Percentiles rank a stretch among this genome's conserved stretches.
These are phyloP conservation scores for Brachionus calyciflorus DNA, from an alignment of 1,140 invertebrate species.

Conservation along the genomic window DNA sequence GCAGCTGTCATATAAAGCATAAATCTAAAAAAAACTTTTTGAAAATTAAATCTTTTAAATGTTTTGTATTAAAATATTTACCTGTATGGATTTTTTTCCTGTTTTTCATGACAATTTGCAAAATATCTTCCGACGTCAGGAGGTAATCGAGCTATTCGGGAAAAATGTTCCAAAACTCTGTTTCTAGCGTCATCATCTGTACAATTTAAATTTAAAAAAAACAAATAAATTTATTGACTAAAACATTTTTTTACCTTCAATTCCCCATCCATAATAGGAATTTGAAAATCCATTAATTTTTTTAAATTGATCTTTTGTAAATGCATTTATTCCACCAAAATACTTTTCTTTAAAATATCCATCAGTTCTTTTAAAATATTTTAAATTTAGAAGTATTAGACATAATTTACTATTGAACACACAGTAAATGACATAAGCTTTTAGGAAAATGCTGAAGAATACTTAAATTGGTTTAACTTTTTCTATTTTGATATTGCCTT, in stretches of 20 bases:
- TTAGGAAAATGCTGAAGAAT: too few species aligned
- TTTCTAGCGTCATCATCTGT: constrained; percentile 21
- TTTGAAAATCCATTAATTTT: constrained; percentile 47
- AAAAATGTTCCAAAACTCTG: constrained; percentile 4
- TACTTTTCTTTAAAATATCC: constrained; percentile 44
- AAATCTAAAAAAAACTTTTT: neutral
- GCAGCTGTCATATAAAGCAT: constrained; percentile 8
- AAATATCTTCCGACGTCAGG: constrained; percentile 5
- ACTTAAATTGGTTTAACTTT: too few species aligned
- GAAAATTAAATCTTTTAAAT: neutral
- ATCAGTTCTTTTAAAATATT: neutral
- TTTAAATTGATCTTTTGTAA: constrained; percentile 42
- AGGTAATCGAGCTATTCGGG: neutral
- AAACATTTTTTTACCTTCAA: constrained; percentile 1
- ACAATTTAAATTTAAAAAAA: neutral
- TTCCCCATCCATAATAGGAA: constrained; percentile 48
- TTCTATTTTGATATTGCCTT: too few species aligned
- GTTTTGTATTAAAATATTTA: neutral
- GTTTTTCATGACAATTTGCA: constrained; percentile 39
- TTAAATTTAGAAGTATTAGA: too few species aligned
- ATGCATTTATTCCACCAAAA: constrained; percentile 48
- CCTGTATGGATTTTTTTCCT: constrained; percentile 28
- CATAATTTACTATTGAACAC: too few species aligned
- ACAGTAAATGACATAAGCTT: too few species aligned
- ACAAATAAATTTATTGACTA: neutral